These are phyloP conservation scores for Schrankia costaestrigalis DNA, from an alignment of 2,888 invertebrate species.

Conservation along the genomic window DNA sequence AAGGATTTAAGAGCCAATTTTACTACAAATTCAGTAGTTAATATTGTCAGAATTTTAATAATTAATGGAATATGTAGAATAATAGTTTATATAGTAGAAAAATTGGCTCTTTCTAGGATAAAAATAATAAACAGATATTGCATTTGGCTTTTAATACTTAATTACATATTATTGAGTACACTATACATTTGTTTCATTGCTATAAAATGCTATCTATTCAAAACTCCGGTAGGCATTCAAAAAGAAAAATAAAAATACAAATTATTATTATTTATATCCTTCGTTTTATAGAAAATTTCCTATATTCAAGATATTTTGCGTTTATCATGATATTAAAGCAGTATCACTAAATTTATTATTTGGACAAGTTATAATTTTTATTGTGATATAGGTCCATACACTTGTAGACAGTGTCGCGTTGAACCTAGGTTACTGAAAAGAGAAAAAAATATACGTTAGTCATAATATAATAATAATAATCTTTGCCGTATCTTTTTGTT, in stretches of 20 bases:
- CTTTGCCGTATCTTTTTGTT: too few species aligned
- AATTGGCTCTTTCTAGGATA: conserved; percentile 23
- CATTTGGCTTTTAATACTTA: conserved; percentile 81
- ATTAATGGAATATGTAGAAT: conserved; percentile 6
- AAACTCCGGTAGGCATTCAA: conserved; percentile 78
- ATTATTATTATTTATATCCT: conserved; percentile 64
- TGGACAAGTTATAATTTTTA: conserved; percentile 73
- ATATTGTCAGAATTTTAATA: conserved; percentile 7
- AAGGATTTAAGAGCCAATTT: conserved; percentile 19
- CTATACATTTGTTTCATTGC: conserved; percentile 80
- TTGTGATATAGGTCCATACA: conserved; percentile 61
- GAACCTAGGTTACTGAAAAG: conserved; percentile 69
- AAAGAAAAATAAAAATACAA: conserved; percentile 72
- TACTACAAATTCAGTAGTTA: conserved; percentile 4
- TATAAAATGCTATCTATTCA: conserved; percentile 81
- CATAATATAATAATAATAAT: too few species aligned
- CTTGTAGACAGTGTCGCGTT: conserved; percentile 37
- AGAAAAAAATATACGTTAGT: conserved; percentile 3
- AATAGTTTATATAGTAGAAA: conserved; percentile 10
- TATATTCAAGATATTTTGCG: conserved; percentile 75
- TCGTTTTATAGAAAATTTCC: conserved; percentile 78
- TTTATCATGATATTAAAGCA: conserved; percentile 80
- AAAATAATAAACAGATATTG: conserved; percentile 53
- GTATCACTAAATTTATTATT: conserved; percentile 78
- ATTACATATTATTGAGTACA: conserved; percentile 79